Conservation (phyloP, 2,113 vertebrate species). For the Galeopterus variegatus region DNA sequence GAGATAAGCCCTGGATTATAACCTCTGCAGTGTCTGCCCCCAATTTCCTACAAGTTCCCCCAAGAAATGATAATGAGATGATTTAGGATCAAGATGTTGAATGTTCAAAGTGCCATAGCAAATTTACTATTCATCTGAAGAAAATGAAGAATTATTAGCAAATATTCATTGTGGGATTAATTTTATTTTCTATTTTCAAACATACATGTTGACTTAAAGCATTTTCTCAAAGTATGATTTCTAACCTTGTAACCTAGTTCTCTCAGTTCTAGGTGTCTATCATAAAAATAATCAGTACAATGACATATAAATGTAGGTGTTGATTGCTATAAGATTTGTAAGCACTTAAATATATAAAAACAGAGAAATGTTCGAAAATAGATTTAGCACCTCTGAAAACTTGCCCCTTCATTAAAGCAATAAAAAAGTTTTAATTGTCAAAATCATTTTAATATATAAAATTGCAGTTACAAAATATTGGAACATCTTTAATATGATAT, state of each 20-base stretch:
- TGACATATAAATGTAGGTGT: neutral
- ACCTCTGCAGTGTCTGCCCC: neutral
- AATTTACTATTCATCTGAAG: neutral
- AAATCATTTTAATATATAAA: neutral
- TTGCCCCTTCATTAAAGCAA: neutral
- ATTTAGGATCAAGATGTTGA: neutral
- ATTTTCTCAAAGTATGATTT: neutral
- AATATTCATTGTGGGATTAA: neutral
- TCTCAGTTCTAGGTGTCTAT: no score
- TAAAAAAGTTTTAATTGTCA: neutral
- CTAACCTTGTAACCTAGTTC: neutral
- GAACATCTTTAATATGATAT: no score
- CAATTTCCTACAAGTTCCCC: neutral
- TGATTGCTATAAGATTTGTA: neutral
- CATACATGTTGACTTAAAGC: neutral
- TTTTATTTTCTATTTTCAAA: slow-evolving; percentile 6
- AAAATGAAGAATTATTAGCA: neutral
- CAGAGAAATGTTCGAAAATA: neutral
- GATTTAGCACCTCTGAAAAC: neutral
- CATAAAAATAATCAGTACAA: neutral
- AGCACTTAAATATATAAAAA: neutral
- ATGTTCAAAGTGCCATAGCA: neutral
- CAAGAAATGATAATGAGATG: neutral
- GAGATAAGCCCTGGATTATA: neutral
- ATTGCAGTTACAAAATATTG: no score